A percentile compares a stretch with the other conserved stretches of the same genome.
Conservation (phyloP, 2,797 vertebrate species). For the Chaetophractus vellerosus region DNA sequence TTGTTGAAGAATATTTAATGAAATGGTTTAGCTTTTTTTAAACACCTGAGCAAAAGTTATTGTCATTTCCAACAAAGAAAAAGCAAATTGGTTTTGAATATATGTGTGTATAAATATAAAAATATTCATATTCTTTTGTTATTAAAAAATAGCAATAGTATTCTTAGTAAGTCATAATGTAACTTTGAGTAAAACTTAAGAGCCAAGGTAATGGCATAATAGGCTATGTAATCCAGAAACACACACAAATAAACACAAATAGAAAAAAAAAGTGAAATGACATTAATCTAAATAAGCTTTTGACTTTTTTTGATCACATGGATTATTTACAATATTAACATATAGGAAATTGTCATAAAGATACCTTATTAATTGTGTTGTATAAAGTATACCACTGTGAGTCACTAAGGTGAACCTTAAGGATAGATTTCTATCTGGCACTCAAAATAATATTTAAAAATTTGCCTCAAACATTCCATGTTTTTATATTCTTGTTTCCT, state of each 20-base stretch:
- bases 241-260: conserved; percentile 23
- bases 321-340: conserved; percentile 57
- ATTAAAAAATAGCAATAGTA: neutral
- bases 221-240: neutral
- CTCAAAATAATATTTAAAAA: conserved; percentile 57
- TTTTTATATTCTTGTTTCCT: conserved; percentile 21
- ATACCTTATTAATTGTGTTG: neutral
- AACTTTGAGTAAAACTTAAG: conserved; percentile 31
- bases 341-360: neutral
- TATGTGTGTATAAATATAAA: neutral
- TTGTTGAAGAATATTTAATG: conserved; percentile 51
- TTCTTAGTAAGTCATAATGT: neutral
- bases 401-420: neutral
- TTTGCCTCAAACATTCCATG: neutral
- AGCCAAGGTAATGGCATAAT: neutral
- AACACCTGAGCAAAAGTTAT: neutral
- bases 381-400: neutral
- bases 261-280: neutral
- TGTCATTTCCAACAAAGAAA: conserved; percentile 11
- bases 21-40: conserved; percentile 37
- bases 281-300: conserved; percentile 52
- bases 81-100: conserved; percentile 40
- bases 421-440: conserved; percentile 1
- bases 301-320: neutral
- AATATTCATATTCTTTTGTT: neutral